These are phyloP conservation scores for Aphaenogaster rudis DNA, from an alignment of 1,140 invertebrate genomes.

Conservation along the genomic window DNA sequence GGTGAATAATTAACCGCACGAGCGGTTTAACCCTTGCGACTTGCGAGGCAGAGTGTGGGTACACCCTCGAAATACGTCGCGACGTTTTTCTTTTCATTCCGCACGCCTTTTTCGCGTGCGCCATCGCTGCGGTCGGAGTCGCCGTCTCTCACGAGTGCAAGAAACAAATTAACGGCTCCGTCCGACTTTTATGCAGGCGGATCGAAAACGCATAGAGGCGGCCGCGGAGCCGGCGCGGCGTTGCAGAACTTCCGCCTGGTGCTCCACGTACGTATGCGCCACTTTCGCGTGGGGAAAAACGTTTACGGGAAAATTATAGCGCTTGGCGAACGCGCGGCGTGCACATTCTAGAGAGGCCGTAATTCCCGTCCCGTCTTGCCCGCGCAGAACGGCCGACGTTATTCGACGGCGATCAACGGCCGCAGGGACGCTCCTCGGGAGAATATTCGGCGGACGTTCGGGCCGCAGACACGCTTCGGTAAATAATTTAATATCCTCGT, in stretches of 20 bases:
- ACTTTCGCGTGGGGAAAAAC: slow-evolving; percentile 51
- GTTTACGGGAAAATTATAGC: slow-evolving; percentile 53
- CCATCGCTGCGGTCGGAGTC: not conserved
- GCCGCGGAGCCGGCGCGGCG: not conserved
- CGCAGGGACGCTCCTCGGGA: not conserved
- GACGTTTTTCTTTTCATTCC: no score
- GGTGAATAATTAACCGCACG: slow-evolving; percentile 32
- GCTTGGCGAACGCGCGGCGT: slow-evolving; percentile 10
- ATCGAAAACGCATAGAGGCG: slow-evolving; percentile 30
- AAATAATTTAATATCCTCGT: slow-evolving; percentile 75
- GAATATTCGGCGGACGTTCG: not conserved
- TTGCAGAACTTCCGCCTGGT: slow-evolving; percentile 48
- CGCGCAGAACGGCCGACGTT: not conserved
- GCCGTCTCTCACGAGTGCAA: not conserved
- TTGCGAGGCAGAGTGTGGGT: not conserved
- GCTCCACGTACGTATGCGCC: not conserved
- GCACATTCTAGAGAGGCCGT: slow-evolving; percentile 32
- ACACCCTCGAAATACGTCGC: not conserved
- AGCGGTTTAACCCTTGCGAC: not conserved
- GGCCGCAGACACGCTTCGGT: slow-evolving; percentile 64
- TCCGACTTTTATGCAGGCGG: slow-evolving; percentile 33
- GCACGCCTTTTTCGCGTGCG: not conserved
- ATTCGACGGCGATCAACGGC: slow-evolving; percentile 1
- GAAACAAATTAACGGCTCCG: slow-evolving; percentile 33
- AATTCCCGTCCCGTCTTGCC: not conserved